Evolutionary conservation across 2,888 invertebrate species (phyloP), one percentile per base, ranked within the genome.

Genomic region (Campaea margaritaria): DNA sequence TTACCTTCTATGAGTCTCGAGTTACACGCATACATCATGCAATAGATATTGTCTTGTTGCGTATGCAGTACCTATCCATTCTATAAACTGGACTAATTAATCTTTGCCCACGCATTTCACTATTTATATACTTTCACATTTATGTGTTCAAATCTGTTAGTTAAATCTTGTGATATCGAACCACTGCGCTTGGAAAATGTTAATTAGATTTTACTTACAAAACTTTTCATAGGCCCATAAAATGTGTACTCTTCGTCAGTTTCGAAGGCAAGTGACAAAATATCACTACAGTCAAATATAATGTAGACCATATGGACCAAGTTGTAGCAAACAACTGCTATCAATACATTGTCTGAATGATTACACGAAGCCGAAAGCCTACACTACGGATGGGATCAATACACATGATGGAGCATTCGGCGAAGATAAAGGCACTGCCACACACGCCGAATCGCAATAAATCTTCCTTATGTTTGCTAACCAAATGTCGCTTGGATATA

Each of bases 391-490:
- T 69, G 60, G 70, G 74, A 76, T 76, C 76, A 72, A 78, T 78
- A 76, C 74, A 72, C 63, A 68, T 76, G 72, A 76, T 78, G 69
- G 69, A 76, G 60, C 67, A 70, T 69, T 72, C 73, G 74, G 64
- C 68, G 58, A 76, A 75, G 70, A 73, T 73, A 74, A 77, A 78
- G 69, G 72, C 72, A 65, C 68, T 69, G 78, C 85, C 86, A 81
- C 88, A 86, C 89, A 87, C 83, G 82, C 79, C 67, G 85, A 75
- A 78, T 78, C 63, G 79, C 81, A 84, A 88, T 90, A 89, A 89
- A 91, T 89, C 85, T 82, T 78, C 76, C 82, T 79, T 80, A 81
- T 85, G 86, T 91, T 79, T 90, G 86, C 84, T 82, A 85, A 86
- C 87, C 82, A 81, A 86, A 83, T 85, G 87, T 87, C 82, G 77